Base-by-base conservation (phyloP, 1,140 invertebrate genomes). In the Teleogryllus occipitalis region DNA sequence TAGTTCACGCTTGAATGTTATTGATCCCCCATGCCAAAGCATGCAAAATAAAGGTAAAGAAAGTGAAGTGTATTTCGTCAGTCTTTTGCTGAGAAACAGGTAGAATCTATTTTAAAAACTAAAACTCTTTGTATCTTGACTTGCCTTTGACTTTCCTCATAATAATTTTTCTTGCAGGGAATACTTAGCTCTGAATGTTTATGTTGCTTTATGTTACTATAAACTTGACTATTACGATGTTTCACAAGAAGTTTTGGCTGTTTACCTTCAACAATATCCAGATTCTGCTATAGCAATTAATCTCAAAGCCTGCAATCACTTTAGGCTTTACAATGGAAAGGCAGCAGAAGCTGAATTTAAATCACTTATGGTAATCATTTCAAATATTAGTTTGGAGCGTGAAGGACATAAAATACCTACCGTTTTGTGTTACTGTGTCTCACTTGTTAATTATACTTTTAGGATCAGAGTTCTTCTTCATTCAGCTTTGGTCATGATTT, bases 171-270 rank as follows among this genome's bases (percentile, higher is more conserved):
- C 83, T 89, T 90, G 80, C 87, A 97, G 96, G 83, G 94, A 97
- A 78, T 97, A 93, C 86, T 87, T 98, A 82, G 98, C 98, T 8
- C 86, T 99, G 75, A 98, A 99, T 87, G 96, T 99, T 10, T 99
- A 99, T 86, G 93, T 99, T 79, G 98, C 97, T 0, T 86, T 99
- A 10, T 99, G 98, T 83, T 99, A 99, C 85, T 99, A 99, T 85
- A 99, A 99, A 86, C 86, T 99, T 77, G 98, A 99, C 87, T 95
- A 95, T 84, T 96, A 94, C 83, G 94, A 96, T 83, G 94, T 95
- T 39, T 96, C 95, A 5, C 94, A 99, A 88, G 97, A 99, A 88
- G 96, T 98, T 15, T 87, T 99, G 6, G 93, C 95, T 75, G 92
- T 97, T 4, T 99, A 99, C 87, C 87, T 99, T 15, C 93, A 96